Conservation (phyloP, 2,113 vertebrate genomes). For the Onychorhynchus coronatus region DNA sequence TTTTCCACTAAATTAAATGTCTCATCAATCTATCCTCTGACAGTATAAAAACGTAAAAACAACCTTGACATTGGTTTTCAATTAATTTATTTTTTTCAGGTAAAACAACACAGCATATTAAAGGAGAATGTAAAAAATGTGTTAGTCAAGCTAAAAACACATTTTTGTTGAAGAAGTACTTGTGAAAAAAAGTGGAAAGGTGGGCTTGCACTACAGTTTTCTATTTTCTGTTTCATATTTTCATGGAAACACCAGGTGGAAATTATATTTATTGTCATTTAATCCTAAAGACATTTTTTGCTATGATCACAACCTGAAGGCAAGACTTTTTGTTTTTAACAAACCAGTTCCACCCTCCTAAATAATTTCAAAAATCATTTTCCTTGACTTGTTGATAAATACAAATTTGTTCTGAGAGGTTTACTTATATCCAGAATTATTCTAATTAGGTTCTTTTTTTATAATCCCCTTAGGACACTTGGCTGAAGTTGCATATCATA, state of each 20-base stretch:
- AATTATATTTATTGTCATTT: background rate
- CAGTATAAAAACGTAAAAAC: background rate
- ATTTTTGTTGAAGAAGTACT: background rate
- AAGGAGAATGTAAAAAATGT: background rate
- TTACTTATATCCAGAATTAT: background rate
- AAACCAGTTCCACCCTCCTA: background rate
- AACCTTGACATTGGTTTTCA: background rate
- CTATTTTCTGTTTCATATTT: background rate
- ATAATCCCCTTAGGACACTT: background rate
- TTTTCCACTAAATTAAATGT: background rate
- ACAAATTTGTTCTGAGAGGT: background rate
- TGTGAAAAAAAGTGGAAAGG: background rate
- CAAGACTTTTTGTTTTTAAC: background rate
- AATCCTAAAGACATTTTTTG: background rate
- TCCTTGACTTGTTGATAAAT: background rate
- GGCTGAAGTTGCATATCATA: background rate
- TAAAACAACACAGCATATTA: background rate
- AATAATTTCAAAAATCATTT: background rate
- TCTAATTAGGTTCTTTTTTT: background rate
- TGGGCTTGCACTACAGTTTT: background rate
- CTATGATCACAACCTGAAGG: background rate
- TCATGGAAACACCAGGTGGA: background rate
- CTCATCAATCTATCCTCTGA: background rate
- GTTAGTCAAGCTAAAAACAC: background rate
- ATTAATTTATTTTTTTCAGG: background rate